Evolutionary conservation across 2,113 vertebrate species (phyloP), one percentile per base, ranked within the genome.

Genomic region (Amphiprion percula): DNA sequence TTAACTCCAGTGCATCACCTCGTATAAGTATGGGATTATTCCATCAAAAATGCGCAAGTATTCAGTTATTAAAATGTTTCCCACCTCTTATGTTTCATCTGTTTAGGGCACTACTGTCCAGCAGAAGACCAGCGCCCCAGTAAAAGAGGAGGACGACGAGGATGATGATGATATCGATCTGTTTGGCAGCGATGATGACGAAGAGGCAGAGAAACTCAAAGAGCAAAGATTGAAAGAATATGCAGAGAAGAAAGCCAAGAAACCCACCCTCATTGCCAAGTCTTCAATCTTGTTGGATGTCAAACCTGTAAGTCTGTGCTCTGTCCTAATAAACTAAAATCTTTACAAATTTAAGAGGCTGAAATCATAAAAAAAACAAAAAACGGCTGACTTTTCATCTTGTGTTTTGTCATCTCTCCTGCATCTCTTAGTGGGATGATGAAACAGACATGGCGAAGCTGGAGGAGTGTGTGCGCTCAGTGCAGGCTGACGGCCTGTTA

Each of bases 271-370:
- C 53, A 96, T 98, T 16, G 98, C 98, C 85, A 99, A 99, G 87
- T 99, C 97, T 21, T 99, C 97, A 30, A 98, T 99, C 89, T 93
- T 99, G 8, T 85, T 99, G 84, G 98, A 99, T 0, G 97, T 99
- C 58, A 99, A 99, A 68, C 98, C 98, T 0, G 98, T 99, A 92
- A 89, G 96, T 79, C 19, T 9, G 8, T 14, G 0, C 8, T 33
- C 23, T 10, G 4, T 30, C 8, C 33, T 37, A 9, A 2, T 1
- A 37, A 37, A 10, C 33, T 37, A 37, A 37, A 7, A 37, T 37
- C 6, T 9, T 37, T 7, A 37, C 33, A 30, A 30, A 30, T 6
- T 10, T 37, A 2, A 7, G 33, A 37, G 4, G 4, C 30, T 4
- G 6, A 30, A 30, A 5, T 30, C 2, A 26, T 26, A 26, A 26